These are phyloP conservation scores for Clusia tigrina DNA, from an alignment of 2,888 invertebrate genomes.

Conservation along the genomic window DNA sequence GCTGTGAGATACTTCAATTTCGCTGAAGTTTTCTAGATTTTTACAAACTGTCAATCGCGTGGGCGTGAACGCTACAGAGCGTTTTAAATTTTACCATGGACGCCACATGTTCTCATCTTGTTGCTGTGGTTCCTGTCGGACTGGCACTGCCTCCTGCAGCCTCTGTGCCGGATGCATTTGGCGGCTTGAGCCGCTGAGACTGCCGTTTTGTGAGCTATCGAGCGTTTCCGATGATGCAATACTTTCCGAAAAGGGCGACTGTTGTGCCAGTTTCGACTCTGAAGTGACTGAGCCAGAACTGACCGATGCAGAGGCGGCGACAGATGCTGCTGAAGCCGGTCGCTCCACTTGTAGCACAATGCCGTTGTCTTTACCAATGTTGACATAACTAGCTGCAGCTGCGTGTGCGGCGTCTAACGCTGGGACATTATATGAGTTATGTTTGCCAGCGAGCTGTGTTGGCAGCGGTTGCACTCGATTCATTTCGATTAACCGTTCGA, in stretches of 20 bases:
- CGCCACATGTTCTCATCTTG: slow-evolving; percentile 67
- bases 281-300: slow-evolving; percentile 40
- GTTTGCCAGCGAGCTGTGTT: slow-evolving; percentile 31
- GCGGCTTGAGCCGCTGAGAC: slow-evolving; percentile 30
- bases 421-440: slow-evolving; percentile 38
- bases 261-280: slow-evolving; percentile 49
- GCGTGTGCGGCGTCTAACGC: slow-evolving; percentile 51
- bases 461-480: slow-evolving; percentile 52
- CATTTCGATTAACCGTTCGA: slow-evolving; percentile 60
- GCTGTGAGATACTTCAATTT: slow-evolving; percentile 28
- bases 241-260: slow-evolving; percentile 47
- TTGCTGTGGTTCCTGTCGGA: slow-evolving; percentile 41
- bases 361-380: slow-evolving; percentile 24
- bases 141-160: slow-evolving; percentile 34
- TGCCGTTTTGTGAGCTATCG: slow-evolving; percentile 46
- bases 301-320: slow-evolving; percentile 44
- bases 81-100: slow-evolving; percentile 64
- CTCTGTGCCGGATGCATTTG: slow-evolving; percentile 27
- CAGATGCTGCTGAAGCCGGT: slow-evolving; percentile 43
- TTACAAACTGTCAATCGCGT: slow-evolving; percentile 34
- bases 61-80: slow-evolving; percentile 16
- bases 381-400: slow-evolving; percentile 48
- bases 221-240: slow-evolving; percentile 44
- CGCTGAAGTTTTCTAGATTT: not conserved
- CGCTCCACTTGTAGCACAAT: slow-evolving; percentile 38